Conservation (phyloP, 1,140 invertebrate genomes). For the Protaetia brevitarsis region DNA sequence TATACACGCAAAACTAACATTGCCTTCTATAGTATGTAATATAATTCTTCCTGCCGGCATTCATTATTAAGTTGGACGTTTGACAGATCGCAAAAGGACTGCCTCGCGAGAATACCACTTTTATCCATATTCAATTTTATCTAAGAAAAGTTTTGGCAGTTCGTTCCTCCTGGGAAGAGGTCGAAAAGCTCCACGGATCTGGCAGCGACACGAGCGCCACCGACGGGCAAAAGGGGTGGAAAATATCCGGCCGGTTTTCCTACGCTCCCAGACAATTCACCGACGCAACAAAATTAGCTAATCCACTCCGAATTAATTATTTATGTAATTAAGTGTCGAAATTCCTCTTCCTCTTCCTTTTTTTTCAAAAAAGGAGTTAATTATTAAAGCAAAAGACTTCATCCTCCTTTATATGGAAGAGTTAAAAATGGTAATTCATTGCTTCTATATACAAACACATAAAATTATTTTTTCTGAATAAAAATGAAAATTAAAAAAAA, state of each 20-base stretch:
- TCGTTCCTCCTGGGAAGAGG: slow-evolving; percentile 27
- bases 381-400: background rate
- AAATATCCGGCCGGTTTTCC: slow-evolving; percentile 7
- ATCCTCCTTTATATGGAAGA: background rate
- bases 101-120: slow-evolving; percentile 31
- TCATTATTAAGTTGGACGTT: slow-evolving; percentile 27
- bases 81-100: slow-evolving; percentile 26
- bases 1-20: background rate
- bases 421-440: background rate
- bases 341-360: background rate
- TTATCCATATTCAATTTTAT: slow-evolving; percentile 44
- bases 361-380: slow-evolving; percentile 4
- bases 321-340: slow-evolving; percentile 17
- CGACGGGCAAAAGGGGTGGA: slow-evolving; percentile 2
- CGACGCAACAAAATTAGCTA: slow-evolving; percentile 8
- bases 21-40: slow-evolving; percentile 3
- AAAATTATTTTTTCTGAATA: background rate
- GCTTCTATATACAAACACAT: background rate
- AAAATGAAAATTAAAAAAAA: background rate
- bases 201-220: background rate
- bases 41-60: slow-evolving; percentile 16
- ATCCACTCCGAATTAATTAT: slow-evolving; percentile 16
- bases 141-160: slow-evolving; percentile 38
- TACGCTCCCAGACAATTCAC: slow-evolving; percentile 10
- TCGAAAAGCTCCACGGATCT: slow-evolving; percentile 21